These are phyloP conservation scores for Drosophila lacicola DNA, from an alignment of 2,888 invertebrate species.

Conservation along the genomic window DNA sequence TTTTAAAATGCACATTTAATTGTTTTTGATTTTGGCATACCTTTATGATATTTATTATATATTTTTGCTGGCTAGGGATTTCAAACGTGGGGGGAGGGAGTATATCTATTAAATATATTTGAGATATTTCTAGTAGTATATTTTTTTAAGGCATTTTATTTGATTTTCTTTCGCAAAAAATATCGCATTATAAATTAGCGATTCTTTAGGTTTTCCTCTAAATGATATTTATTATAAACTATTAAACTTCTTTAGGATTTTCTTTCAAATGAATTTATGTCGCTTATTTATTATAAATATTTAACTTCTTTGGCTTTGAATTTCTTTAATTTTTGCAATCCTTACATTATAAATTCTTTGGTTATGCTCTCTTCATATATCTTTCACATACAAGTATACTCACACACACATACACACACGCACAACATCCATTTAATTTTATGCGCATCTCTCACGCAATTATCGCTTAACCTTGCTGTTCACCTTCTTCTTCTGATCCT, in stretches of 20 bases:
- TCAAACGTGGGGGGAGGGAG: too few relatives aligned
- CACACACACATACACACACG: not conserved
- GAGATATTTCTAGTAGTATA: too few relatives aligned
- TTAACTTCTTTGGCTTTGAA: not conserved
- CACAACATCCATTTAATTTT: conserved; percentile 1
- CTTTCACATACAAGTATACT: not conserved
- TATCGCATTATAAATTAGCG: not conserved
- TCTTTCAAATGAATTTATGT: not conserved
- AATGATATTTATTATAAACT: too few relatives aligned
- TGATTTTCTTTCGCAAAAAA: not conserved
- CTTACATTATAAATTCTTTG: not conserved
- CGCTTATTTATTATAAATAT: not conserved
- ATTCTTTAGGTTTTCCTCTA: not conserved
- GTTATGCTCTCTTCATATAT: not conserved
- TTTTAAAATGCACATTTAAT: too few relatives aligned
- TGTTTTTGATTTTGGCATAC: too few relatives aligned
- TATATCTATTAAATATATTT: too few relatives aligned
- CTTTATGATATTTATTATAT: too few relatives aligned
- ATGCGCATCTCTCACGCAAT: conserved; percentile 25
- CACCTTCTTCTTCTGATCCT: conserved; percentile 25
- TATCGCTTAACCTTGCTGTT: conserved; percentile 25
- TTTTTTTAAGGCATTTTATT: not conserved
- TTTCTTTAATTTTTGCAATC: not conserved
- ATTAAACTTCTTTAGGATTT: too few relatives aligned
- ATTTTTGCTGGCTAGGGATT: too few relatives aligned